Percentiles rank a stretch among this genome's conserved stretches.
Conservation (phyloP, 2,888 invertebrate genomes). For the Axea sp. region DNA sequence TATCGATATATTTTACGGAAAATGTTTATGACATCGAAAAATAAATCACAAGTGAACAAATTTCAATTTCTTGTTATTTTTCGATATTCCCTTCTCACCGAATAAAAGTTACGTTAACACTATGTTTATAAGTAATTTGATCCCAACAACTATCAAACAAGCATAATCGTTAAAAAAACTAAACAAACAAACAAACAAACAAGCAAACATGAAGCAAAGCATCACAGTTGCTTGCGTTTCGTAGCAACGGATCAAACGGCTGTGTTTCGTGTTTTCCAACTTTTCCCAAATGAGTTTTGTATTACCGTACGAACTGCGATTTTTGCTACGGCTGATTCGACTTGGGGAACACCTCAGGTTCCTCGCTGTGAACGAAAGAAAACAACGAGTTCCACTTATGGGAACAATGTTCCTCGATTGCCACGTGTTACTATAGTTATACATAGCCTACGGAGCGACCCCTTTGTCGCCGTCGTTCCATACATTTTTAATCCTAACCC, state of each 20-base stretch:
- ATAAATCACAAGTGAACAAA: no score
- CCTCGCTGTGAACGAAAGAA: constrained; percentile 20
- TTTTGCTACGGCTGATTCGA: constrained; percentile 20
- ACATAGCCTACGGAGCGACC: constrained; percentile 25
- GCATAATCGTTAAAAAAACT: constrained; percentile 32
- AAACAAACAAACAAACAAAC: no score
- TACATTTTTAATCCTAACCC: constrained; percentile 53
- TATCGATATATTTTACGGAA: no score
- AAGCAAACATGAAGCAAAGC: no score
- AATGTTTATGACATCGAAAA: no score
- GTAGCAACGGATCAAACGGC: constrained; percentile 41
- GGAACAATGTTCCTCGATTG: constrained; percentile 10
- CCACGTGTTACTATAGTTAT: constrained; percentile 33
- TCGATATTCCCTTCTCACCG: no score
- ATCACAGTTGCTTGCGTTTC: constrained; percentile 44
- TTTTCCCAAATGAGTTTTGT: constrained; percentile 46
- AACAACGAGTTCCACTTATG: constrained; percentile 45
- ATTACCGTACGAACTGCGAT: constrained; percentile 32
- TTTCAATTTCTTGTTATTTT: no score
- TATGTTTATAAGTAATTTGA: constrained; percentile 21
- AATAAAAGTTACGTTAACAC: constrained; percentile 29
- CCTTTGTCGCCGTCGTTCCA: constrained; percentile 42
- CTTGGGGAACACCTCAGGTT: no score
- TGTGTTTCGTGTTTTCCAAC: constrained; percentile 20
- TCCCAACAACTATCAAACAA: constrained; percentile 35